These are phyloP conservation scores for Drosophila nr. medialis DNA, from an alignment of 2,888 invertebrate species.

Conservation along the genomic window DNA sequence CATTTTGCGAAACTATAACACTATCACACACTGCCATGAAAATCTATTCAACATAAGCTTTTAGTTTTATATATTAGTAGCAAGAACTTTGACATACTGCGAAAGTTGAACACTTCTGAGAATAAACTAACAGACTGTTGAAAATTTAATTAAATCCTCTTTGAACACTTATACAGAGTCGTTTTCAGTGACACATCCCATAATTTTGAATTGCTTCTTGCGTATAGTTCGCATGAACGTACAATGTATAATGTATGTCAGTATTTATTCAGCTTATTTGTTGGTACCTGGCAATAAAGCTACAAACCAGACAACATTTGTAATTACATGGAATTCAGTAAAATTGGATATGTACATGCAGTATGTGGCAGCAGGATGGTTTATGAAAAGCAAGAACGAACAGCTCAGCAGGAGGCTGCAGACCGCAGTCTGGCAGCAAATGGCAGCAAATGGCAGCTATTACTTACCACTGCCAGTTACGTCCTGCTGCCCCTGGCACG, in stretches of 20 bases:
- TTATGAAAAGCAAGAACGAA: conserved; percentile 31
- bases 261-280: background rate
- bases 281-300: conserved; percentile 17
- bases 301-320: conserved; percentile 30
- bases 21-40: background rate
- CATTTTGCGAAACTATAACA: background rate
- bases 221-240: background rate
- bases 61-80: background rate
- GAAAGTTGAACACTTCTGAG: background rate
- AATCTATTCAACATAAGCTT: conserved; percentile 8
- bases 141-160: conserved; percentile 4
- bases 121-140: background rate
- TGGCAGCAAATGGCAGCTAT: conserved; percentile 66
- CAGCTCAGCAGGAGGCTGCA: conserved; percentile 29
- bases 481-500: background rate
- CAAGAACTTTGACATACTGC: conserved; percentile 5
- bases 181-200: background rate
- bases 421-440: conserved; percentile 65
- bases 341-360: conserved; percentile 36
- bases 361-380: conserved; percentile 31
- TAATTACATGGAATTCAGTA: conserved; percentile 66
- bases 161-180: background rate
- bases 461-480: conserved; percentile 56
- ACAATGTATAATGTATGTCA: conserved; percentile 9
- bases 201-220: background rate